A percentile compares a stretch with the other conserved stretches of the same genome.
These are phyloP conservation scores for Agrenia bidenticulata DNA, from an alignment of 2,888 invertebrate species.

Conservation along the genomic window DNA sequence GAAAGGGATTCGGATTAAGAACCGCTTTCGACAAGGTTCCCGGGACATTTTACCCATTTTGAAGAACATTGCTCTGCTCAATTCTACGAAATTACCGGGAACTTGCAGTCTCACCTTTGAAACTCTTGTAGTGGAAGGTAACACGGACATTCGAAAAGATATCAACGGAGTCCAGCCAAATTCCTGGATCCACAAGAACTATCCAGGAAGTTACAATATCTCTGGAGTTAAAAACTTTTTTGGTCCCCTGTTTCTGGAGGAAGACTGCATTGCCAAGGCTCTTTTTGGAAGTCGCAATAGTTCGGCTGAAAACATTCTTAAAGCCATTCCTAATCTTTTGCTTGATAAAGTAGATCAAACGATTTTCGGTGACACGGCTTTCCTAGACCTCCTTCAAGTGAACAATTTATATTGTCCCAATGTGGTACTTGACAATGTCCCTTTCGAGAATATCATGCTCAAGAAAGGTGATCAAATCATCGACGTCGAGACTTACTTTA, in stretches of 20 bases:
- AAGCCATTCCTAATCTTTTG: constrained; percentile 26
- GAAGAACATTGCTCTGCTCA: constrained; percentile 6
- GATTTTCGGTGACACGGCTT: constrained; percentile 3
- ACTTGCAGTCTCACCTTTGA: constrained; percentile 25
- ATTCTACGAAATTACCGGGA: constrained; percentile 15
- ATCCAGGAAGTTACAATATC: constrained; percentile 9
- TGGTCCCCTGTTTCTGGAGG: not conserved
- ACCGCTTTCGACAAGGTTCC: constrained; percentile 11
- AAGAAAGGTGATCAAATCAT: constrained; percentile 23
- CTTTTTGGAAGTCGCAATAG: constrained; percentile 8
- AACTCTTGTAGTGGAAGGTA: constrained; percentile 24
- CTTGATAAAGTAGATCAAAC: constrained; percentile 35
- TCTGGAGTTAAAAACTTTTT: constrained; percentile 25
- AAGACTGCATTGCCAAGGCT: constrained; percentile 15
- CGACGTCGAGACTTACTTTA: constrained; percentile 3
- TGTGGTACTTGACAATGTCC: constrained; percentile 23
- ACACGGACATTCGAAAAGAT: constrained; percentile 19
- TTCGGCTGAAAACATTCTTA: constrained; percentile 22
- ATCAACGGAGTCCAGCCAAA: constrained; percentile 24
- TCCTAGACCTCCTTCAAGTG: constrained; percentile 18
- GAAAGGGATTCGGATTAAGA: not conserved
- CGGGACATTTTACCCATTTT: constrained; percentile 21
- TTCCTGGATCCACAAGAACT: constrained; percentile 28
- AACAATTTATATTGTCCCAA: constrained; percentile 19
- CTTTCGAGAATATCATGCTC: not conserved